Percentiles rank a stretch among this genome's conserved stretches.
phyloP scores from a whole-genome alignment of 2,113 vertebrate species.

The Heloderma charlesbogerti region DNA sequence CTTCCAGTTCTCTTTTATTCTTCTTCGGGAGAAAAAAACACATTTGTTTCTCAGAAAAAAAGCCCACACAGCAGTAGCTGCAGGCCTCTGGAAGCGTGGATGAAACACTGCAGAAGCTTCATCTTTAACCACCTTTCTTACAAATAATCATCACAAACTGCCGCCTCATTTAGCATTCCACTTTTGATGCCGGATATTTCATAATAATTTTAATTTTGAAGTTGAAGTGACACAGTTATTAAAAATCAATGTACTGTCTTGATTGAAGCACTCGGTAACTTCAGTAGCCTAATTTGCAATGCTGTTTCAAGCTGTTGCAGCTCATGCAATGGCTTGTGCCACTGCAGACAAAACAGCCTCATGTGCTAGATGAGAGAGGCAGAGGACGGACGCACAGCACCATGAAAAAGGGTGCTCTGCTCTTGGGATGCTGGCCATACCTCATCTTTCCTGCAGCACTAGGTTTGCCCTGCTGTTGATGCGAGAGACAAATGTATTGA shows the following conservation, averaged over 20 bases:
- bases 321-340: neutral
- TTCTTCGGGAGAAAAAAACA: slow-evolving; percentile 34
- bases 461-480: neutral
- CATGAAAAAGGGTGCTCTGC: neutral
- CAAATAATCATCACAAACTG: slow-evolving; percentile 34
- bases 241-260: neutral
- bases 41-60: slow-evolving; percentile 33
- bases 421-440: neutral
- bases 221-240: neutral
- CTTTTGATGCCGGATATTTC: slow-evolving; percentile 37
- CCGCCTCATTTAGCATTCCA: slow-evolving; percentile 51
- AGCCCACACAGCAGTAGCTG: slow-evolving; percentile 21
- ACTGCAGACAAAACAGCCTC: neutral
- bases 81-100: slow-evolving; percentile 29
- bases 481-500: neutral
- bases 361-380: neutral
- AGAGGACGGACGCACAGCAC: neutral
- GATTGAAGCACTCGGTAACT: neutral
- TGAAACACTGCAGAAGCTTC: slow-evolving; percentile 45
- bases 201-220: slow-evolving; percentile 7
- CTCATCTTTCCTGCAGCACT: neutral
- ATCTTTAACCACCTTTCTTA: slow-evolving; percentile 30
- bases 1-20: slow-evolving; percentile 34
- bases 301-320: neutral
- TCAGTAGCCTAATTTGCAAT: slow-evolving; percentile 15